Percentiles rank a stretch among this genome's conserved stretches.
Conservation (phyloP, 2,888 invertebrate species). For the Cantharis nigra region DNA sequence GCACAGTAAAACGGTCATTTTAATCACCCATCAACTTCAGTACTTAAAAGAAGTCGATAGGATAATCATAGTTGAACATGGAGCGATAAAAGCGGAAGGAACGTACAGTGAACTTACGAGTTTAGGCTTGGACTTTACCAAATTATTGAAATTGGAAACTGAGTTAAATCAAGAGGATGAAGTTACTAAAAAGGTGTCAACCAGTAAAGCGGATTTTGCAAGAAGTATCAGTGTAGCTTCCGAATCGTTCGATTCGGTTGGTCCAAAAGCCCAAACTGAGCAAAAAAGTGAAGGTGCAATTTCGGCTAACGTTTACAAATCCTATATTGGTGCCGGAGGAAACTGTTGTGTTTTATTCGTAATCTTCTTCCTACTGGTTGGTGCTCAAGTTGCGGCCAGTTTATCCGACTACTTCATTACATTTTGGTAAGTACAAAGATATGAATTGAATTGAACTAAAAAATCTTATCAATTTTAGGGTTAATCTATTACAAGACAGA, state of each 20-base stretch:
- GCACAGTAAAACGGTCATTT: constrained; percentile 63
- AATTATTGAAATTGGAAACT: constrained; percentile 45
- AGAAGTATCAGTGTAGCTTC: constrained; percentile 32
- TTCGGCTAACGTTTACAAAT: constrained; percentile 60
- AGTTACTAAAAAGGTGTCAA: constrained; percentile 34
- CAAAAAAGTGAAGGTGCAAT: constrained; percentile 64
- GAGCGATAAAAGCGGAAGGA: constrained; percentile 63
- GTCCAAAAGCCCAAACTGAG: constrained; percentile 34
- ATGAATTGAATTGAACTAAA: background rate
- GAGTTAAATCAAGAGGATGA: constrained; percentile 41
- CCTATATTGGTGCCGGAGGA: constrained; percentile 58
- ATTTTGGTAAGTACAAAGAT: constrained; percentile 63
- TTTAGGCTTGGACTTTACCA: constrained; percentile 65
- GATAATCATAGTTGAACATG: constrained; percentile 61
- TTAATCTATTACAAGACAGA: constrained; percentile 34
- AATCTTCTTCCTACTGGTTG: background rate
- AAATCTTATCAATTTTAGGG: constrained; percentile 40
- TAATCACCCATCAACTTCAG: constrained; percentile 75
- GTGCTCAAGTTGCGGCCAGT: constrained; percentile 60
- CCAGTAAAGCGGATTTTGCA: background rate
- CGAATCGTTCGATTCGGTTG: constrained; percentile 25
- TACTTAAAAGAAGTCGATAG: constrained; percentile 61
- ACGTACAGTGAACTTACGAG: constrained; percentile 61
- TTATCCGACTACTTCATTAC: constrained; percentile 79
- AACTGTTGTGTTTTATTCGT: background rate